Base-by-base conservation (phyloP, 1,140 invertebrate genomes). In the Zaprionus lachaisei region DNA sequence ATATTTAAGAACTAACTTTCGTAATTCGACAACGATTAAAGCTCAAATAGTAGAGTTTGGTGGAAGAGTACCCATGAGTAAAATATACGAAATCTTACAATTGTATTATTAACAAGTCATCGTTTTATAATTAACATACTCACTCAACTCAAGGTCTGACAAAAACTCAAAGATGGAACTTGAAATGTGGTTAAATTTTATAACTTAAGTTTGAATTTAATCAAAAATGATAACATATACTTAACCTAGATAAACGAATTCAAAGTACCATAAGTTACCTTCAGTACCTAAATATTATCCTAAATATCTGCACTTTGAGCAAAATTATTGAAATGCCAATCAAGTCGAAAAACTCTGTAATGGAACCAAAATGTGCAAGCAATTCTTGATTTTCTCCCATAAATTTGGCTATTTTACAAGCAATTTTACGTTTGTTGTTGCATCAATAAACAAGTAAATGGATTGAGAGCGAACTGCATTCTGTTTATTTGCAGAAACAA, bases 391-490 rank as follows among this genome's bases (percentile, higher is more conserved):
- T 34, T 41, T 41, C 26, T 34, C 20, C 28, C 62, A 77, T 73
- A 63, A 77, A 77, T 73, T 73, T 62, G 24, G 24, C 58, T 20
- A 67, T 77, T 77, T 73, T 72, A 67, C 38, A 67, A 34, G 31
- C 49, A 76, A 60, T 65, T 51, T 47, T 22, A 11, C 41, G 7
- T 47, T 49, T 65, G 57, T 51, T 38, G 47, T 34, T 72, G 49
- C 34, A 44, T 26, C 56, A 55, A 62, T 63, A 62, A 62, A 70
- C 28, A 62, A 62, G 66, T n/a, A 72, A 77, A 66, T 61, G 62
- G 47, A 66, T 67, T 56, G 57, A 38, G 31, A 47, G 51, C 44
- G 26, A 28, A 65, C 55, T 49, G 66, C 55, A 56, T 56, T 49
- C 22, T 77, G 62, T 72, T 67, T 77, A 72, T 77, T 77, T 72